Conservation (phyloP, 2,113 vertebrate genomes). For the Trogon melanurus region DNA sequence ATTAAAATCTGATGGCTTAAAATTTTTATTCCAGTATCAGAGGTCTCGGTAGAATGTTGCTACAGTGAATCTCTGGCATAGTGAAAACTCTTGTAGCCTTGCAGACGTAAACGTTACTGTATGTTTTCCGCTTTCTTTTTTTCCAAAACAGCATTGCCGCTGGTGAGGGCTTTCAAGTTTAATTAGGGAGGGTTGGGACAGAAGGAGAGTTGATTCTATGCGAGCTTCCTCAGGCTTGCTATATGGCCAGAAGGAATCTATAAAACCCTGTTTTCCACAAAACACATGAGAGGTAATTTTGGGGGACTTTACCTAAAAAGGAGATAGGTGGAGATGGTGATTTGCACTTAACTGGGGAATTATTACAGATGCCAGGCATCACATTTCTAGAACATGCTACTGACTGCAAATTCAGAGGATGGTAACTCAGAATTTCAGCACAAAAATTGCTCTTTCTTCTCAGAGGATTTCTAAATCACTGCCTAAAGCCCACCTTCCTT, state of each 20-base stretch:
- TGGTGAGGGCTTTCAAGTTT: background rate
- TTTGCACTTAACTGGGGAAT: background rate
- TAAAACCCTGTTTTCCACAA: background rate
- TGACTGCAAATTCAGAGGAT: background rate
- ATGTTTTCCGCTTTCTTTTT: background rate
- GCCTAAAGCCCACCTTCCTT: background rate
- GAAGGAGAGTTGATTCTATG: background rate
- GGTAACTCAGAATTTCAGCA: background rate
- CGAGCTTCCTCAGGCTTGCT: slow-evolving; percentile 15
- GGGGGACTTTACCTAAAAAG: background rate
- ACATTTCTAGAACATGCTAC: background rate
- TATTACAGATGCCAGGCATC: background rate
- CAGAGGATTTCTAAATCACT: background rate
- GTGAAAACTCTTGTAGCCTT: background rate
- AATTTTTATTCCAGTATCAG: background rate
- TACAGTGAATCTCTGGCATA: background rate
- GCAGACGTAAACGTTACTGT: background rate
- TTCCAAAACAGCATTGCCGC: background rate
- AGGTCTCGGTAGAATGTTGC: background rate
- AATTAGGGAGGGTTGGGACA: background rate
- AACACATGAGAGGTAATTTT: background rate
- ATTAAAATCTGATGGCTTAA: background rate
- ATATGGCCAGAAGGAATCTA: slow-evolving; percentile 1
- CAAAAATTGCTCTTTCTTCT: background rate
- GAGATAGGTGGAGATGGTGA: background rate